Evolutionary conservation across 2,888 invertebrate genomes (phyloP).

Genomic region (Drosophila affinis): DNA sequence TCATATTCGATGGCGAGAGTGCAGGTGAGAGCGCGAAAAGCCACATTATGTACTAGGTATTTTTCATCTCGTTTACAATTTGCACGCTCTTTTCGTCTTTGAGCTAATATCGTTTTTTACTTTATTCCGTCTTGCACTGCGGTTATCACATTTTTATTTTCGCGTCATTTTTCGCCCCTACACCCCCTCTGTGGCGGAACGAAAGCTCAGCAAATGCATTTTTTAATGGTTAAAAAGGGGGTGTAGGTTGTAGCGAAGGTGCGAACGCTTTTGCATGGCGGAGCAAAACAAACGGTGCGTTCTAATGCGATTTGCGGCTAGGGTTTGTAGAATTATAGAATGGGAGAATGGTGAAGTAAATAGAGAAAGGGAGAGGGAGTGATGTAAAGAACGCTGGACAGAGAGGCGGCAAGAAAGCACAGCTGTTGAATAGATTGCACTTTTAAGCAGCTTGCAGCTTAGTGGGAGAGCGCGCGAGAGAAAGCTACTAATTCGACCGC

Average conservation of each 20-base stretch:
- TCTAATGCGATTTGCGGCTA: slow-evolving; percentile 47
- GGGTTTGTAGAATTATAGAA: slow-evolving; percentile 16
- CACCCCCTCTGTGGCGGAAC: background rate
- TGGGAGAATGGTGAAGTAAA: background rate
- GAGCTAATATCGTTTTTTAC: slow-evolving; percentile 40
- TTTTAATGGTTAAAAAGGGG: background rate
- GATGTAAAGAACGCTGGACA: background rate
- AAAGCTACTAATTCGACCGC: slow-evolving; percentile 30
- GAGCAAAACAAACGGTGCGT: slow-evolving; percentile 46
- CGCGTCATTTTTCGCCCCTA: background rate
- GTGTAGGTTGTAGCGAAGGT: slow-evolving; percentile 2
- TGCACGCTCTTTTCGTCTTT: slow-evolving; percentile 26
- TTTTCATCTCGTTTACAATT: slow-evolving; percentile 22
- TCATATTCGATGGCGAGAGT: slow-evolving; percentile 90
- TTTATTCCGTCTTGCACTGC: slow-evolving; percentile 23
- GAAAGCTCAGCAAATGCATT: background rate
- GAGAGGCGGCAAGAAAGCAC: background rate
- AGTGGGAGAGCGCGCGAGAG: background rate
- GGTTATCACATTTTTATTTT: slow-evolving; percentile 39
- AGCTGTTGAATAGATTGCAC: background rate
- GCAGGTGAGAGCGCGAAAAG: slow-evolving; percentile 85
- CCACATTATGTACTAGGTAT: background rate
- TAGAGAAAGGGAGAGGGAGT: background rate
- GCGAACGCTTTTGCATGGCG: slow-evolving; percentile 33
- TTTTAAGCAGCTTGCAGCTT: slow-evolving; percentile 5